Evolutionary conservation across 1,140 invertebrate species (phyloP), one percentile per base, ranked within the genome.

Genomic region (Eulimnadia texana): DNA sequence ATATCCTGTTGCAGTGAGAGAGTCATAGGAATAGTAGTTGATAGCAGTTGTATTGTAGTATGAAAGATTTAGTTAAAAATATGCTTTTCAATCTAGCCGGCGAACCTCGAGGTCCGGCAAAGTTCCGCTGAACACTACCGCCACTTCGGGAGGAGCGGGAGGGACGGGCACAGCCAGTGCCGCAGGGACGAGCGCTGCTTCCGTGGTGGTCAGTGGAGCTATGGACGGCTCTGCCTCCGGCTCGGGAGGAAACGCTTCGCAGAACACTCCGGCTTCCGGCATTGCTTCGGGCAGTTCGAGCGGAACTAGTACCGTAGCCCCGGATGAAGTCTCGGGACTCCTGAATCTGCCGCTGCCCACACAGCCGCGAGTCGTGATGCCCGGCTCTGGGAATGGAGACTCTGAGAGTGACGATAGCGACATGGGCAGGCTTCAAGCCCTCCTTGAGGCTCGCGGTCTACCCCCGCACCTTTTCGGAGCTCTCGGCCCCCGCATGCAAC

Each of bases 381-480:
- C 54, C 11, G 25, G 52, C 22, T 22, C 49, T 29, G 49, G 25
- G 29, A 28, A 33, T 1, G 61, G 55, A 3, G 61, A 59, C 13
- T 50, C 50, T 1, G 61, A 59, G 28, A 63, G 57, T 58, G 90
- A 93, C 74, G 89, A 93, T 70, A 85, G 85, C 64, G 90, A 93
- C 74, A 89, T 93, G 67, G 88, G 89, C 33, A 79, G 89, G 25
- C 76, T 92, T 23, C 90, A 93, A 75, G 91, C 91, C 16, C 74
- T 97, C 58, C 77, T 98, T 22, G 94, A 98, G 77, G 88, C 93
- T 20, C 69, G 79, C 79, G 94, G 94, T 10, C 72, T 98, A 65
- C 93, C 93, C 10, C 93, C 93, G 1, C 93, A 97, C 72, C 79
- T 98, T 28, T 93, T 98, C 71, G 92, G 93, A 16, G 89, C 90